Evolutionary conservation across 2,888 invertebrate species (phyloP).

Genomic region (Hypercompe scribonia): DNA sequence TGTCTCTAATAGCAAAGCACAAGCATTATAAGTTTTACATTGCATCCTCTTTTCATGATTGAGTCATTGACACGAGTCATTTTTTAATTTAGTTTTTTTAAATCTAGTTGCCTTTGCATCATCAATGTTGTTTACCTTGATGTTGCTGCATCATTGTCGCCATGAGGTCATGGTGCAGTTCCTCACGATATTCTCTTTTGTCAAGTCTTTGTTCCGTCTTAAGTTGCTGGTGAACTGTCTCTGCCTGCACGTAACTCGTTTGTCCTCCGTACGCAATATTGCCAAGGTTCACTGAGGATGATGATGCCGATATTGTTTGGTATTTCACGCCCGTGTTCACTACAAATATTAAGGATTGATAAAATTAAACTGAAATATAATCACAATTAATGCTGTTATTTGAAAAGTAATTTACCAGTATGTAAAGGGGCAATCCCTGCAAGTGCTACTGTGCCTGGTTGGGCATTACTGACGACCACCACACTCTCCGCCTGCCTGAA

Average conservation of each 20-base stretch:
- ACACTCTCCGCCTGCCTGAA: constrained; percentile 86
- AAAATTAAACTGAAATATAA: not conserved
- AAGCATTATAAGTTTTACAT: not conserved
- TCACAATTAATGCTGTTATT: not conserved
- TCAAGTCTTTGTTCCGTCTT: constrained; percentile 72
- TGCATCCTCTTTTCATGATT: not conserved
- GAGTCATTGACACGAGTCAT: not conserved
- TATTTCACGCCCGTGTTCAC: constrained; percentile 83
- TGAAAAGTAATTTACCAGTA: constrained; percentile 64
- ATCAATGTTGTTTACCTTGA: constrained; percentile 58
- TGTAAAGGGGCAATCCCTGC: constrained; percentile 79
- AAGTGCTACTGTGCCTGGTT: constrained; percentile 80
- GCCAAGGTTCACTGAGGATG: constrained; percentile 78
- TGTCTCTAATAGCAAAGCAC: too few species aligned
- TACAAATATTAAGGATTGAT: constrained; percentile 42
- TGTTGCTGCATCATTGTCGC: constrained; percentile 84
- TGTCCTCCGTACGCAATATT: constrained; percentile 81
- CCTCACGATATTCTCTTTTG: constrained; percentile 81
- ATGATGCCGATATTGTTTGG: constrained; percentile 81
- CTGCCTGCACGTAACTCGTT: constrained; percentile 70
- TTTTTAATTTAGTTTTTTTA: not conserved
- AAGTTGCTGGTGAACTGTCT: constrained; percentile 68
- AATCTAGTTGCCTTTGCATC: not conserved
- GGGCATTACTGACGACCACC: constrained; percentile 81
- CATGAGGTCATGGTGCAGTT: constrained; percentile 86